Evolutionary conservation across 2,888 invertebrate genomes (phyloP), one percentile per base, ranked within the genome.

Genomic region (Acrocyrtus sp.): DNA sequence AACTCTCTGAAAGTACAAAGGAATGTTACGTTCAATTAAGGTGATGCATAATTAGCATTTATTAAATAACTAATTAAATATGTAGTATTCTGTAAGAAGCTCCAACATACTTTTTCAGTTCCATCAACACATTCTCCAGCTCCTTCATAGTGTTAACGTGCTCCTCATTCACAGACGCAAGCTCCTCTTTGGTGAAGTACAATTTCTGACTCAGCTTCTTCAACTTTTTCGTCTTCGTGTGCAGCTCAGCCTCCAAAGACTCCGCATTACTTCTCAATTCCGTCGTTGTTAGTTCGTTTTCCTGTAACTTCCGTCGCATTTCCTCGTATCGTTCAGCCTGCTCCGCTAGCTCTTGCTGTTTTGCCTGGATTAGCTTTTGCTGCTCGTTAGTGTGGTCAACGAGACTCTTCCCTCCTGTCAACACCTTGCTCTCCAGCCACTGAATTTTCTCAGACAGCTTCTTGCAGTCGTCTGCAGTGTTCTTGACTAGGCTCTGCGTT

Each of bases 321-420:
- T 98, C 97, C 63, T 97, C 87, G 83, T 93, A 79, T 22, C 76
- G 76, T 81, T 88, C 91, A 86, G 92, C 92, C 78, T 96, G 88
- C 83, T 96, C 96, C 0, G 95, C 92, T 74, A 99, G 94, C 86
- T 98, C 96, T 51, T 89, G 87, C 70, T 92, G 88, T 73, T 91
- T 89, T 83, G 92, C 92, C 83, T 98, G 95, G 62, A 99, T 86
- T 65, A 93, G 92, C 78, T 92, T 87, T 84, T 97, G 95, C 82
- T 96, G 95, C 84, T 97, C 94, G 83, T 95, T 95, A 19, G 98
- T 95, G 82, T 96, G 94, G 84, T 97, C 96, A 43, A 98, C 89
- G 65, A 99, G 93, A 84, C 96, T 96, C 84, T 94, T 95, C 1
- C 95, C 96, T 60, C 98, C 98, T 81, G 92, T 92, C 54, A 99